Percentiles rank a stretch among this genome's conserved stretches.
Conservation (phyloP, 2,113 vertebrate species). For the Crocuta crocuta region DNA sequence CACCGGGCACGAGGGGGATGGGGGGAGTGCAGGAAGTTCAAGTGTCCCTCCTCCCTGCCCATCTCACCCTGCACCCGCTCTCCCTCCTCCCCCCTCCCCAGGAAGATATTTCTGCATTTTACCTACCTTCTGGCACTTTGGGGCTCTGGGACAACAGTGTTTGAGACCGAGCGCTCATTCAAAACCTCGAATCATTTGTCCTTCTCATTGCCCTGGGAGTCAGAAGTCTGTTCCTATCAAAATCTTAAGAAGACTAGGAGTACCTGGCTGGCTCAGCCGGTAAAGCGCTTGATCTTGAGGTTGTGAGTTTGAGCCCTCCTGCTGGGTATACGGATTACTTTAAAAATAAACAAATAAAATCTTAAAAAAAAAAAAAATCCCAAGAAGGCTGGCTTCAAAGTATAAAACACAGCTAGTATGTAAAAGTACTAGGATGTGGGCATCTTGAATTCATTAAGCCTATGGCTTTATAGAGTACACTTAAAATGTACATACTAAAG, state of each 20-base stretch:
- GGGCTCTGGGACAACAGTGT: background rate
- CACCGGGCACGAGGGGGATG: background rate
- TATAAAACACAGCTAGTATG: background rate
- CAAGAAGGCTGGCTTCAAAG: background rate
- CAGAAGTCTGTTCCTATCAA: background rate
- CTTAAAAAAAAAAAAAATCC: background rate
- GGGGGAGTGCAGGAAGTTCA: background rate
- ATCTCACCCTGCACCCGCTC: background rate
- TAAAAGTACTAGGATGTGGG: background rate
- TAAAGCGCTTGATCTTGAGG: background rate
- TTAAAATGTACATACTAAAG: conserved; percentile 5
- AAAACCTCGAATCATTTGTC: background rate
- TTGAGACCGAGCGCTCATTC: background rate
- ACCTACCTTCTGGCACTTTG: background rate
- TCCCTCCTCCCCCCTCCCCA: background rate
- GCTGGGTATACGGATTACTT: background rate
- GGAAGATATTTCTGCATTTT: background rate
- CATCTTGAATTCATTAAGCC: conserved; percentile 11
- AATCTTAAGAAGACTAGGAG: background rate
- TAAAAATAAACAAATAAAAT: background rate
- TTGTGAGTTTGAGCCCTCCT: background rate
- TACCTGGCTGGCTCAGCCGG: background rate
- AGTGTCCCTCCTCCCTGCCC: background rate
- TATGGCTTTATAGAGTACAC: background rate
- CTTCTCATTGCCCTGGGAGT: background rate